Conservation (phyloP, 2,797 vertebrate genomes). For the Sarcophilus harrisii region DNA sequence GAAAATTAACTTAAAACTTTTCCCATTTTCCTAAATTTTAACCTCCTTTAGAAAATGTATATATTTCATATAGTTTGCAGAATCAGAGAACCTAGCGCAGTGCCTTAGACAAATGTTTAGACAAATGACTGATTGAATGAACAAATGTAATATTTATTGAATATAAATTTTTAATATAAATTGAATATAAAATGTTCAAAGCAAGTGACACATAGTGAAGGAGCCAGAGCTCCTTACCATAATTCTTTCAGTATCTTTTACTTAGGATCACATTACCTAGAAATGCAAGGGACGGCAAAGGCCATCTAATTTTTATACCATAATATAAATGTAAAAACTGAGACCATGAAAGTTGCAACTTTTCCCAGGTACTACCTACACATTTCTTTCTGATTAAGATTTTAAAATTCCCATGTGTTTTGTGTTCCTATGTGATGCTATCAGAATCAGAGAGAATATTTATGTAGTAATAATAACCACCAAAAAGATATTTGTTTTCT, state of each 20-base stretch:
- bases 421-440: not conserved
- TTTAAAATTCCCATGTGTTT: not conserved
- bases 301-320: not conserved
- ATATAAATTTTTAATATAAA: not conserved
- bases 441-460: not conserved
- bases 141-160: conserved; percentile 15
- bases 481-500: not conserved
- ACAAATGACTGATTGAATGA: not conserved
- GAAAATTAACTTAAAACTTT: conserved; percentile 26
- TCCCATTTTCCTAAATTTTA: not conserved
- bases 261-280: conserved; percentile 6
- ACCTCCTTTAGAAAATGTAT: not conserved
- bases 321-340: not conserved
- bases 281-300: not conserved
- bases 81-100: not conserved
- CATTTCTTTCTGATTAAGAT: conserved; percentile 6
- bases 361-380: not conserved
- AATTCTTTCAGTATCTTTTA: conserved; percentile 20
- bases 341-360: not conserved
- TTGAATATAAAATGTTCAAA: conserved; percentile 18
- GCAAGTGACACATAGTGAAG: not conserved
- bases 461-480: not conserved
- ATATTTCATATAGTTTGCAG: not conserved
- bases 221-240: not conserved
- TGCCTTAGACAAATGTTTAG: not conserved